Evolutionary conservation across 1,140 invertebrate genomes (phyloP), one percentile per base, ranked within the genome.

Genomic region (Ooceraea biroi): DNA sequence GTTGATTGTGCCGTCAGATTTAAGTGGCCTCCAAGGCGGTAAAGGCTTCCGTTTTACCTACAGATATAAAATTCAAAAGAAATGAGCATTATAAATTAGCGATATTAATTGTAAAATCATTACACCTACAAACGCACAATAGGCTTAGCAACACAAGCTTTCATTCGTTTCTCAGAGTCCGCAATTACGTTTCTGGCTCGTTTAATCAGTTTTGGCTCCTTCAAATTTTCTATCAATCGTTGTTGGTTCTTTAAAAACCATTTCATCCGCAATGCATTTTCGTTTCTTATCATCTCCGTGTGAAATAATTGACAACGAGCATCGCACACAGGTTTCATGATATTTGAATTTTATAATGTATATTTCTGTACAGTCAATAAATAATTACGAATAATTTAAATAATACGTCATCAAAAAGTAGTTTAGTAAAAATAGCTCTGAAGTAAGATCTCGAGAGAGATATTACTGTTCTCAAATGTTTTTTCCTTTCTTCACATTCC

Each of bases 201-300:
- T 25, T 74, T 82, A 10, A 57, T 72, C 11, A 72, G n/a, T n/a
- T 71, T 74, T 14, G 74, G 72, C 8, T 83, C 72, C 7, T 57
- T 57, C 12, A 93, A 83, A 87, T 88, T 88, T n/a, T 89, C 87
- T 36, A 92, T 77, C 12, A 93, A 69, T 66, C 85, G 88, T 19
- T 91, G 68, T 57, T 89, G 69, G 68, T 93, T 92, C 71, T 90
- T 90, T 7, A 89, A 36, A 74, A 92, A 93, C 92, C 92, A 93
- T 60, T 57, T 84, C 2, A 83, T 90, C 36, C 90, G 89, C 17
- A 87, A 48, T 14, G 50, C 60, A 30, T 92, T 88, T 82, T 91
- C 90, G 5, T 89, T 92, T 48, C 82, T 74, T 61, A 86, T 84
- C 11, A 77, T 77, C 44, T 90, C 90, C 4, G 25, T 85, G 10